These are phyloP conservation scores for Rhabditoides inermis DNA, from an alignment of 2,888 invertebrate genomes.

Conservation along the genomic window DNA sequence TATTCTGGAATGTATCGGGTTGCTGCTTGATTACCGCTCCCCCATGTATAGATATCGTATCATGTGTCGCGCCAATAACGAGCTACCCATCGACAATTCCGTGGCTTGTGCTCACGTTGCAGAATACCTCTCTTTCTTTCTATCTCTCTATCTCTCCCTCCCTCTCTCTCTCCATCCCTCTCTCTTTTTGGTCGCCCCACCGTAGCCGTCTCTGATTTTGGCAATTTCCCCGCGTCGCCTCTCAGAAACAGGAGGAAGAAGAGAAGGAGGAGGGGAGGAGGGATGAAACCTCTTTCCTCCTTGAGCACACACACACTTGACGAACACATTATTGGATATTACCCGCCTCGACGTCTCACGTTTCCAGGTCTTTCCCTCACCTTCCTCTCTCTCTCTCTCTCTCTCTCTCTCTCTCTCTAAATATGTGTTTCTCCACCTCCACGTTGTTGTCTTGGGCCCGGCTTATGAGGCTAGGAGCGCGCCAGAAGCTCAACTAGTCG, in stretches of 20 bases:
- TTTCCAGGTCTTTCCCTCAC: background rate
- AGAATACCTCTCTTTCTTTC: background rate
- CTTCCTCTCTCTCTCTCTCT: background rate
- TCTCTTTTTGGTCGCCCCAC: background rate
- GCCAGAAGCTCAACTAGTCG: no score
- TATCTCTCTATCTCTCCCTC: background rate
- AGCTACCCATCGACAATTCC: no score
- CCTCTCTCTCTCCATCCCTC: background rate
- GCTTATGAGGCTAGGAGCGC: no score
- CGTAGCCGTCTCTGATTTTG: slow-evolving; percentile 1
- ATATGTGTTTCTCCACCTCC: background rate
- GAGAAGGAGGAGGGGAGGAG: background rate
- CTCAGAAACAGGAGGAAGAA: no score
- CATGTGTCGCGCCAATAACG: no score
- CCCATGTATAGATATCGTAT: no score
- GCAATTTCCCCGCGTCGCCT: no score
- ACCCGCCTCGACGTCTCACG: background rate
- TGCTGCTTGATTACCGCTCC: no score
- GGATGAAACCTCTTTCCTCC: slow-evolving; percentile 2
- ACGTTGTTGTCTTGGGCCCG: no score
- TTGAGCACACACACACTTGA: slow-evolving; percentile 1
- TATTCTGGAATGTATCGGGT: no score
- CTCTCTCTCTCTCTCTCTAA: background rate
- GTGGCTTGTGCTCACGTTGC: no score
- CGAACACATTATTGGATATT: background rate